These are phyloP conservation scores for Phoebastria nigripes DNA, from an alignment of 2,797 vertebrate genomes.

Conservation along the genomic window DNA sequence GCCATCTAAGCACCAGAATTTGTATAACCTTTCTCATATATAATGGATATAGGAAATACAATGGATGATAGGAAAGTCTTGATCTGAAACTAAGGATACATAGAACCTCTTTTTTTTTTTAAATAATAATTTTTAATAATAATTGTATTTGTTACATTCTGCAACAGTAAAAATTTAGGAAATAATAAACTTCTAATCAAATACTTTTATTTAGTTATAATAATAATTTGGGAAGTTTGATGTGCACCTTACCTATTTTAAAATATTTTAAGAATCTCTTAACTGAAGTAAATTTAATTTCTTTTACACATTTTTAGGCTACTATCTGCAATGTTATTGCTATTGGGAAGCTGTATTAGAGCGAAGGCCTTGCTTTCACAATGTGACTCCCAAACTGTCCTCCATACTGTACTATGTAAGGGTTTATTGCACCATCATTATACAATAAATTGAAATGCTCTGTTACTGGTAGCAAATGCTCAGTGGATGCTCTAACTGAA, in stretches of 20 bases:
- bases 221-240: neutral
- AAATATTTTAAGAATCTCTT: neutral
- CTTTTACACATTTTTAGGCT: neutral
- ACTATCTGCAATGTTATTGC: neutral
- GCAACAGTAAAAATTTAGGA: neutral
- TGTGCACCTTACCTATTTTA: neutral
- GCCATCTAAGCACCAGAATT: neutral
- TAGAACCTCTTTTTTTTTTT: neutral
- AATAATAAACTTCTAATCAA: neutral
- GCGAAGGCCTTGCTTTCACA: neutral
- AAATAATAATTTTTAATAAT: neutral
- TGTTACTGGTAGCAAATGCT: neutral
- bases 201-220: neutral
- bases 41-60: neutral
- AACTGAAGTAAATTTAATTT: neutral
- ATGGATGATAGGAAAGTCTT: neutral
- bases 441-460: neutral
- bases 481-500: neutral
- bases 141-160: neutral
- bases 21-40: neutral
- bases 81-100: neutral
- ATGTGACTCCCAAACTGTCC: neutral
- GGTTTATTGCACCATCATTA: neutral
- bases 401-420: neutral
- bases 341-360: neutral